Conservation (phyloP, 2,888 invertebrate genomes). For the Volucella inanis region DNA sequence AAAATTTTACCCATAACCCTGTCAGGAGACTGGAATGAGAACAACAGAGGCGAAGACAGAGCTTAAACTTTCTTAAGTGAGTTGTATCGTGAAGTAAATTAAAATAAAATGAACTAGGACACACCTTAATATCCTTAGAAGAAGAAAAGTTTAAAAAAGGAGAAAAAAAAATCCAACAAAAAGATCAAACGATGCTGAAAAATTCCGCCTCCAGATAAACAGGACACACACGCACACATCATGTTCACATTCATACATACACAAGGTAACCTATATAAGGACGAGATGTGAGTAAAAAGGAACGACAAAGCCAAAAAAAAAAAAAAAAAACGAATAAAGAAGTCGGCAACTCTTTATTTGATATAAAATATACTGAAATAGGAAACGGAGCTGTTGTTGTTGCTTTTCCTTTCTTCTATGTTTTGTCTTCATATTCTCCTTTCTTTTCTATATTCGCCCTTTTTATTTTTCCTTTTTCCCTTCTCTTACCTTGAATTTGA, state of each 20-base stretch:
- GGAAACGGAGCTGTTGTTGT: constrained; percentile 48
- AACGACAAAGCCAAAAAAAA: constrained; percentile 1
- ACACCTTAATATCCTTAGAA: constrained; percentile 57
- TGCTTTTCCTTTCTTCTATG: background rate
- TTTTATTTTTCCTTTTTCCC: constrained; percentile 9
- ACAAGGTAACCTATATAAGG: background rate
- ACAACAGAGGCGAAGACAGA: constrained; percentile 3
- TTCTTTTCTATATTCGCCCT: background rate
- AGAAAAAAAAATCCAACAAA: constrained; percentile 28
- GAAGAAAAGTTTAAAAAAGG: background rate
- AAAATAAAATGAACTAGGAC: constrained; percentile 74
- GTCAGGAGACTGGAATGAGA: background rate
- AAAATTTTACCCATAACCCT: background rate
- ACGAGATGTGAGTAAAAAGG: background rate
- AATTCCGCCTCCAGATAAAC: constrained; percentile 36
- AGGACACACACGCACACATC: background rate
- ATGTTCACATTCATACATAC: background rate
- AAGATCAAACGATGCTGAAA: constrained; percentile 64
- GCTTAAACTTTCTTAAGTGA: constrained; percentile 71
- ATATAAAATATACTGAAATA: constrained; percentile 62
- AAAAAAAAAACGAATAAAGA: constrained; percentile 47
- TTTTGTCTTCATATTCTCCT: constrained; percentile 5
- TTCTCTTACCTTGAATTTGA: constrained; percentile 13
- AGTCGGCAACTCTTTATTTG: constrained; percentile 69
- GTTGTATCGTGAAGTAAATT: constrained; percentile 75